Evolutionary conservation across 2,888 invertebrate species (phyloP), one percentile per base, ranked within the genome.

Genomic region (Luperina nickerlii): DNA sequence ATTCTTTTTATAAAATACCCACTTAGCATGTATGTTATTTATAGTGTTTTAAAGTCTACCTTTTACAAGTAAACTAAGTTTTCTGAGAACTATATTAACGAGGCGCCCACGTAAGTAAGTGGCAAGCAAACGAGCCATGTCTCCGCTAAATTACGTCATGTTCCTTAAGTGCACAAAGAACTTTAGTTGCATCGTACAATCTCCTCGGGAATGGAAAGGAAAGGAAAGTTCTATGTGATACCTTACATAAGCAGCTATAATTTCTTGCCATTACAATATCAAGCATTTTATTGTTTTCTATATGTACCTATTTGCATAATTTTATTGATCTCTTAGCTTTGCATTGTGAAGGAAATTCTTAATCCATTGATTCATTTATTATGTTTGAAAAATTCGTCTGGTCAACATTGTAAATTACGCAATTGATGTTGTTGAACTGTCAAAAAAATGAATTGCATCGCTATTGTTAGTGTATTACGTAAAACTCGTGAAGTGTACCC

Each of bases 81-180:
- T 68, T 57, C 48, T 42, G 20, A 51, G 67, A 51, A 60, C 51
- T 68, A 38, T 62, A 71, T 83, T 71, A 83, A 42, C 42, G 24
- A n/a, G 67, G 38, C 67, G 71, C 54, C 27, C 48, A 78, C 77
- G 60, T 76, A n/a, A 66, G 70, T 82, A 71, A 68, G 68, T 83
- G 71, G n/a, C 65, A 72, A 83, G 84, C 42, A 57, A 82, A 71
- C 48, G 48, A 74, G 62, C 15, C 67, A 32, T 42, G 68, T 63
- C 66, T 54, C 48, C 13, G n/a, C 20, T 74, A 57, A 74, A 74
- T 60, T 51, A 71, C 67, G 62, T 15, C 79, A 48, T 51, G 48
- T 79, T 70, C 51, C 70, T 67, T 65, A 79, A 83, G 80, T 79
- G 74, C 80, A 84, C 32, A 42, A 32, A 27, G 80, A 51, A 67